phyloP scores from a whole-genome alignment of 1,140 invertebrate genomes.

The Melanaphis sacchari region DNA sequence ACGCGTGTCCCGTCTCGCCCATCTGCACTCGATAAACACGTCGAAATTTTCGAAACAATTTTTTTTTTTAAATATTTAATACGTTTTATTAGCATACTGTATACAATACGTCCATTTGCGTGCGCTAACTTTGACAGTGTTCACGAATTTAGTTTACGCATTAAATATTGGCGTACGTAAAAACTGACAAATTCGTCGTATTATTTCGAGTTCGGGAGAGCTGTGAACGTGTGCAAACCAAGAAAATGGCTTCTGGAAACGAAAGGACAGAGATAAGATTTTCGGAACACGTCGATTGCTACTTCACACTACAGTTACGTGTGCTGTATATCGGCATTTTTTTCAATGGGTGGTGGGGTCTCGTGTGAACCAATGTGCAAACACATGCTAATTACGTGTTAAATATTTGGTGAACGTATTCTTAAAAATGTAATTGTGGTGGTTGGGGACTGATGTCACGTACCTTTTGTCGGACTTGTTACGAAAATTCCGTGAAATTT shows the following conservation, averaged over 20 bases:
- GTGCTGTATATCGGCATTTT: no score
- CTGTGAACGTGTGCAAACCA: background rate
- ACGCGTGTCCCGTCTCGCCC: no score
- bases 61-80: no score
- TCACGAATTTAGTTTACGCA: accelerated
- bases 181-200: background rate
- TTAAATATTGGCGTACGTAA: background rate
- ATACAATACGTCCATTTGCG: no score
- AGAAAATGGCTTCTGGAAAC: background rate
- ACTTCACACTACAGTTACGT: background rate
- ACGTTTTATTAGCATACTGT: no score
- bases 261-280: background rate
- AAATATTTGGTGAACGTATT: background rate
- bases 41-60: background rate
- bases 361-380: background rate
- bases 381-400: background rate
- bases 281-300: background rate
- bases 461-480: background rate
- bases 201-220: background rate
- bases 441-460: no score
- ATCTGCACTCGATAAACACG: no score
- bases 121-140: background rate
- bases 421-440: background rate
- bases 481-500: background rate
- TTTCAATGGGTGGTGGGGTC: no score